Conservation (phyloP, 2,797 vertebrate genomes). For the Linurgus olivaceus region DNA sequence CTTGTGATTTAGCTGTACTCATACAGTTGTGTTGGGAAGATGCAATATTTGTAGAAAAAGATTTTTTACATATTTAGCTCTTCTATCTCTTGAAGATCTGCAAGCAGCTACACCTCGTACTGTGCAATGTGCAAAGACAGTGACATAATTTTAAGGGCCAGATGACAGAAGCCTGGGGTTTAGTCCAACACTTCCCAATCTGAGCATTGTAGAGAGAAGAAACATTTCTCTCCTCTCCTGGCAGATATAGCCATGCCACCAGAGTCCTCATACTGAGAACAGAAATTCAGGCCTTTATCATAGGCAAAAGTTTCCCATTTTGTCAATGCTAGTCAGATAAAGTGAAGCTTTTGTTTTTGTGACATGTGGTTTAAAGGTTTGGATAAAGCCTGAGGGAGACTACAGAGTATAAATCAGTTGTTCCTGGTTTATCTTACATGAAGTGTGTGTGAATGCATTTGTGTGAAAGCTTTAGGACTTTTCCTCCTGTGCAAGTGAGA, state of each 20-base stretch:
- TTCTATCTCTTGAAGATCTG: background rate
- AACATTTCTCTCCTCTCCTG: background rate
- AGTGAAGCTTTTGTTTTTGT: background rate
- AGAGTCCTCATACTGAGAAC: background rate
- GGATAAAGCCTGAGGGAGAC: background rate
- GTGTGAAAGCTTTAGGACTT: background rate
- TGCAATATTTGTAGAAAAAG: background rate
- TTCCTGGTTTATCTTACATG: background rate
- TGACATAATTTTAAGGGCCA: background rate
- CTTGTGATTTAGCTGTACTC: background rate
- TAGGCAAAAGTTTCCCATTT: background rate
- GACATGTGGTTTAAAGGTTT: background rate
- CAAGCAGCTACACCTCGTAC: background rate
- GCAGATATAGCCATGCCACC: accelerated
- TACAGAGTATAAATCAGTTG: background rate
- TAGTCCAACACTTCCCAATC: background rate
- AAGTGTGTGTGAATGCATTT: background rate
- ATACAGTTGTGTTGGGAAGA: background rate
- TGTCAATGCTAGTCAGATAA: background rate
- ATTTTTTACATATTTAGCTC: background rate
- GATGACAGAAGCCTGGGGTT: background rate
- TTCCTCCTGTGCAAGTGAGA: background rate
- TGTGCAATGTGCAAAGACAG: background rate
- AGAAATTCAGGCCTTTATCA: background rate
- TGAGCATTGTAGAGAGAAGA: background rate